Base-by-base conservation (phyloP, 2,888 invertebrate species). In the Brachyptera risi region DNA sequence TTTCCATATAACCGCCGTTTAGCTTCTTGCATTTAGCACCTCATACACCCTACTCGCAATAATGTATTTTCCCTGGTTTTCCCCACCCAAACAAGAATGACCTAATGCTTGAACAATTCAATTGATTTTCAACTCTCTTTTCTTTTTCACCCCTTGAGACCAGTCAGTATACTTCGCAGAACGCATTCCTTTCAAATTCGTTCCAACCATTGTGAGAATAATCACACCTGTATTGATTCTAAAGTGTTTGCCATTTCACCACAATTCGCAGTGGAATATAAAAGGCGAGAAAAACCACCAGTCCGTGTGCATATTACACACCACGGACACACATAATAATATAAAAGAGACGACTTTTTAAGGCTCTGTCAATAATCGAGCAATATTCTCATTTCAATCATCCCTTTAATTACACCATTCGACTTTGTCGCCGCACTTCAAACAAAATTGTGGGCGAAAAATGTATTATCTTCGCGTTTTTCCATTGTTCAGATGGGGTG, bases 181-280 rank as follows among this genome's bases (percentile, higher is more conserved):
- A n/a, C n/a, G n/a, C n/a, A n/a, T n/a, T n/a, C 42, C 21, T 21
- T 2, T 42, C 19, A 9, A 42, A 17, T 42, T 42, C 42, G 19
- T 42, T 42, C 42, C 5, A 17, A 3, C 42, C 9, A 42, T 42
- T 21, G n/a, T n/a, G 42, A 7, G 42, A 42, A 42, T 21, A 19
- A 42, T 42, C 42, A 21, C 42, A 42, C 42, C 42, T 42, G 42
- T 17, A 17, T n/a, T n/a, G n/a, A n/a, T n/a, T n/a, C n/a, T n/a
- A n/a, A n/a, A n/a, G n/a, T n/a, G n/a, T n/a, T n/a, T n/a, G n/a
- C n/a, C n/a, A n/a, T n/a, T 11, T 31, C 11, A 31, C 35, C 35
- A 31, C 35, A 7, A 11, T 31, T 5, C 35, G 35, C 35, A 11
- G 35, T 31, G 5, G 35, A 31, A 31, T 31, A 31, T n/a, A n/a